Percentiles rank a stretch among this genome's conserved stretches.
Conservation (phyloP, 2,888 invertebrate species). For the Chydorus sphaericus region DNA sequence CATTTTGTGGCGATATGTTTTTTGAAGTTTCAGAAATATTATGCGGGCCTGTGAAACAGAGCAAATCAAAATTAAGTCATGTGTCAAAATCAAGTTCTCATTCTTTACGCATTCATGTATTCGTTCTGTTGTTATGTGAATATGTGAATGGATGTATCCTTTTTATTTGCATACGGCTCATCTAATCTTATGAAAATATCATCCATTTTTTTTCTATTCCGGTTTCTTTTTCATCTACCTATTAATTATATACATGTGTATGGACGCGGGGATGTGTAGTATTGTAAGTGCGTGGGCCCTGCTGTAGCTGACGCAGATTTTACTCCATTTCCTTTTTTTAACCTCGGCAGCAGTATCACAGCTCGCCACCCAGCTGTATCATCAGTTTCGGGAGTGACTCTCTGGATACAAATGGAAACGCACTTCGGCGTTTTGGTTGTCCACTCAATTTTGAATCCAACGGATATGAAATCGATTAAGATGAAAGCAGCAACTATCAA, state of each 20-base stretch:
- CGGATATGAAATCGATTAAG: slow-evolving; percentile 20
- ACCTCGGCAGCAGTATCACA: no score
- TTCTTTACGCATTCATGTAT: not conserved
- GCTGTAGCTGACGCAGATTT: slow-evolving; percentile 9
- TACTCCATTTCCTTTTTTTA: not conserved
- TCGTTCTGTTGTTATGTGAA: not conserved
- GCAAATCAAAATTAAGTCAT: no score
- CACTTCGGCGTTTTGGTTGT: not conserved
- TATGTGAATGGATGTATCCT: not conserved
- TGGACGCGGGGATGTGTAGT: not conserved
- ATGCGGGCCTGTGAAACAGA: no score
- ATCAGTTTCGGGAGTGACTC: not conserved
- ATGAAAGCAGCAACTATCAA: slow-evolving; percentile 9
- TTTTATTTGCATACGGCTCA: not conserved
- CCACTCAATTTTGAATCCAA: slow-evolving; percentile 2
- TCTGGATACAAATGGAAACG: not conserved
- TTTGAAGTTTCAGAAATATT: no score
- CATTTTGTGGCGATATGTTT: no score
- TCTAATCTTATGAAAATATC: not conserved
- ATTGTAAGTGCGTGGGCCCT: not conserved
- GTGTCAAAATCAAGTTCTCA: not conserved
- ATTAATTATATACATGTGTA: not conserved
- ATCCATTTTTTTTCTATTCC: not conserved
- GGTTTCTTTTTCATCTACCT: not conserved
- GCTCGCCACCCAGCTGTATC: not conserved